A percentile compares a stretch with the other conserved stretches of the same genome.
Evolutionary conservation across 2,888 invertebrate genomes (phyloP).

Genomic region (Agrilus mali): DNA sequence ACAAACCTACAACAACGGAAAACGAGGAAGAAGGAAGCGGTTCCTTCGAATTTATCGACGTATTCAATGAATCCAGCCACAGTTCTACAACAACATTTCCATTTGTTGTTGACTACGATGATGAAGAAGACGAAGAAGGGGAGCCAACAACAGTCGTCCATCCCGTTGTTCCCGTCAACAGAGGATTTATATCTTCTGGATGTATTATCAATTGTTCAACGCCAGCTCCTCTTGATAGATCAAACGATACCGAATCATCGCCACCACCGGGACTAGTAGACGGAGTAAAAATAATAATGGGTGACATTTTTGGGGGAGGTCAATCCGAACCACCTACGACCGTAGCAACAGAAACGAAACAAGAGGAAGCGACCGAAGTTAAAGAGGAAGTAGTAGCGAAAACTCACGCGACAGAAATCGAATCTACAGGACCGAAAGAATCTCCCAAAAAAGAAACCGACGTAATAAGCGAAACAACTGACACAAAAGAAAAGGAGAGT

Average conservation of each 20-base stretch:
- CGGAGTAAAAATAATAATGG: constrained; percentile 21
- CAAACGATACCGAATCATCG: constrained; percentile 9
- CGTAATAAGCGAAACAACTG: neutral
- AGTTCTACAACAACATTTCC: neutral
- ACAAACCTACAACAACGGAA: neutral
- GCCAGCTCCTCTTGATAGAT: constrained; percentile 7
- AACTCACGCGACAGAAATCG: neutral
- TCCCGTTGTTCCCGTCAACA: neutral
- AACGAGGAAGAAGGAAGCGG: constrained; percentile 23
- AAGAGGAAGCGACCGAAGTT: neutral
- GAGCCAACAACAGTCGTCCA: neutral
- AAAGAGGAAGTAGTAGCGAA: constrained; percentile 1
- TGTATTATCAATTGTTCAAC: constrained; percentile 19
- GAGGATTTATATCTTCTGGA: constrained; percentile 3
- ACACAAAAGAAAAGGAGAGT: neutral
- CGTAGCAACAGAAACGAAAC: constrained; percentile 3
- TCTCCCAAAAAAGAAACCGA: constrained; percentile 2
- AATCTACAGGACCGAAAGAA: neutral
- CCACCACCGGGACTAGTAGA: constrained; percentile 21
- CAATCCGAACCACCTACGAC: constrained; percentile 4
- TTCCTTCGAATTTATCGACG: constrained; percentile 18
- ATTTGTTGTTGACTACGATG: constrained; percentile 1
- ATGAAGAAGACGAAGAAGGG: constrained; percentile 9
- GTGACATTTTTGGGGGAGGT: constrained; percentile 18
- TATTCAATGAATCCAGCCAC: constrained; percentile 14